Evolutionary conservation across 2,888 invertebrate species (phyloP).

Genomic region (Tetranychus truncatus): DNA sequence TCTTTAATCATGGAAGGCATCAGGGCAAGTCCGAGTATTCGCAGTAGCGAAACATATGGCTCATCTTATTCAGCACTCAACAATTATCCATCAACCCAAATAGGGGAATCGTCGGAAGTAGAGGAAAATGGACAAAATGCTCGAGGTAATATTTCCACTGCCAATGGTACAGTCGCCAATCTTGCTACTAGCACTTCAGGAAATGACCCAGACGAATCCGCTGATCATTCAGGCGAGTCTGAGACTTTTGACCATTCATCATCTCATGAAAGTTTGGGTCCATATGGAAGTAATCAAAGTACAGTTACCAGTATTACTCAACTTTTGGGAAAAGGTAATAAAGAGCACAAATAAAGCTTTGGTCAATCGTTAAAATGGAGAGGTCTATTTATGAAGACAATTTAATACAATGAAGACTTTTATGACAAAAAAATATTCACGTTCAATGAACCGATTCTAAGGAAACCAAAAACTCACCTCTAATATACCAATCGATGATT

Average conservation of each 20-base stretch:
- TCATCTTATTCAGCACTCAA: background rate
- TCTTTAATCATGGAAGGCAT: background rate
- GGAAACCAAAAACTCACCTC: too few species aligned
- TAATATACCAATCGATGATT: too few species aligned
- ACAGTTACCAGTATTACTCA: constrained; percentile 21
- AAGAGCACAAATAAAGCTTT: background rate
- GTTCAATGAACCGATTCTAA: too few species aligned
- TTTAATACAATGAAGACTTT: too few species aligned
- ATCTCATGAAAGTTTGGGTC: constrained; percentile 22
- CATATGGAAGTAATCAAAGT: constrained; percentile 24
- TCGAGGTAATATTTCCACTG: background rate
- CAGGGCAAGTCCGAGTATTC: background rate
- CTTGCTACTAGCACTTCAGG: background rate
- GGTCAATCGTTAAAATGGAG: background rate
- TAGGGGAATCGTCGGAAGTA: background rate
- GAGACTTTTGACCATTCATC: constrained; percentile 8
- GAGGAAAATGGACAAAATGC: background rate
- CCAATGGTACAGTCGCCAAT: background rate
- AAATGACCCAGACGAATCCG: background rate
- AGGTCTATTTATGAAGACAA: background rate
- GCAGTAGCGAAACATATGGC: background rate
- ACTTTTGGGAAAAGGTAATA: constrained; percentile 13
- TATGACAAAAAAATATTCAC: too few species aligned
- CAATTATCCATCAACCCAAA: background rate
- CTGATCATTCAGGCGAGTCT: background rate